phyloP scores from a whole-genome alignment of 2,113 vertebrate species.

The Stomatorhinus ivindoensis region DNA sequence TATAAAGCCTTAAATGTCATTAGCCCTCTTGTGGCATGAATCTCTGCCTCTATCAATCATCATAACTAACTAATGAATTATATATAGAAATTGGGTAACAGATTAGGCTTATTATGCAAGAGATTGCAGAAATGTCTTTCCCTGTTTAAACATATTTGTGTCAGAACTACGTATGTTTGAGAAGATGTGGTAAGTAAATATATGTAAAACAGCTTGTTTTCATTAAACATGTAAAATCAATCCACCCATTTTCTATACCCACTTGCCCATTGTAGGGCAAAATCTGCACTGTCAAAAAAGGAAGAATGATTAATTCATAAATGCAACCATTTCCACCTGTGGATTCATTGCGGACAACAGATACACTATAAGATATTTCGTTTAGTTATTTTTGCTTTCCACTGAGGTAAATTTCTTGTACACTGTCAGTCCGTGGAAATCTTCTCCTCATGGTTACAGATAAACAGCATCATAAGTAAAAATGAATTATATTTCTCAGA shows the following conservation, averaged over 20 bases:
- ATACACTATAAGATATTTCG: neutral
- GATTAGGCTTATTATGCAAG: neutral
- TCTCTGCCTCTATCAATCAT: neutral
- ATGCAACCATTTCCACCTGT: neutral
- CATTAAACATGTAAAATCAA: neutral
- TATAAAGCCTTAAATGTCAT: neutral
- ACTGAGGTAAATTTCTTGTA: neutral
- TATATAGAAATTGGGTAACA: neutral
- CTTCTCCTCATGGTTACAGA: neutral
- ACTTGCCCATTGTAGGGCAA: neutral
- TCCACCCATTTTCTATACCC: neutral
- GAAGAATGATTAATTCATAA: neutral
- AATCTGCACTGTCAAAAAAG: neutral
- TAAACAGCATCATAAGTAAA: neutral
- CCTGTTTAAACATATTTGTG: neutral
- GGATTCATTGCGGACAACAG: neutral
- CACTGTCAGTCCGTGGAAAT: neutral
- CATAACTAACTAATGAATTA: neutral
- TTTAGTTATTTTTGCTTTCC: neutral
- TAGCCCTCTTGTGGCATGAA: neutral
- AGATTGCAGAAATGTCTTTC: neutral
- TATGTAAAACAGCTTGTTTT: neutral
- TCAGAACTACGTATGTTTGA: neutral
- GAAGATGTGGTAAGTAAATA: neutral
- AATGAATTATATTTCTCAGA: neutral